Conservation (phyloP, 2,888 invertebrate genomes). For the Coelopa pilipes region DNA sequence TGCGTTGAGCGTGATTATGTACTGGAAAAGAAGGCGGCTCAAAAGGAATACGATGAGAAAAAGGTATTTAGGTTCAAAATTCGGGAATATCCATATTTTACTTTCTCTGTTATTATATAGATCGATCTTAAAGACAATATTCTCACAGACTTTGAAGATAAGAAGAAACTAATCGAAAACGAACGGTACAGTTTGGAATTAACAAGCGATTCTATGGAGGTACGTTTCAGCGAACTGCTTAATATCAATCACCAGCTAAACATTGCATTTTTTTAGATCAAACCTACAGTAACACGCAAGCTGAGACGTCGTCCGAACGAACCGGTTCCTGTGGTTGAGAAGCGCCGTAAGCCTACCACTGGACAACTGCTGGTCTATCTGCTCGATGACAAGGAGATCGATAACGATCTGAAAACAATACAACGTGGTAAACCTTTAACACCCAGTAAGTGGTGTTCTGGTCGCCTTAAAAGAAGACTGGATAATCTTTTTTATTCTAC, state of each 20-base stretch:
- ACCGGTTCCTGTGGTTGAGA: conserved; percentile 87
- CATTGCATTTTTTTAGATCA: conserved; percentile 71
- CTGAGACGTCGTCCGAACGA: conserved; percentile 92
- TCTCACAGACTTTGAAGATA: conserved; percentile 92
- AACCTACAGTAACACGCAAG: conserved; percentile 95
- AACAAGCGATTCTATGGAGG: conserved; percentile 88
- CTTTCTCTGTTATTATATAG: conserved; percentile 39
- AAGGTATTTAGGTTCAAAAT: conserved; percentile 71
- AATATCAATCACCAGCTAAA: background rate
- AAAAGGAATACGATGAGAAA: conserved; percentile 94
- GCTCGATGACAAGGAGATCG: conserved; percentile 89
- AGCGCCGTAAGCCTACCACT: conserved; percentile 84
- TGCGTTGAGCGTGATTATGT: conserved; percentile 89
- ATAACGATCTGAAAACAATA: conserved; percentile 85
- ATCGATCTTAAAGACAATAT: conserved; percentile 87
- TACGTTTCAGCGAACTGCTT: conserved; percentile 52
- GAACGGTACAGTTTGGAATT: conserved; percentile 90
- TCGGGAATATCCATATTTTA: background rate
- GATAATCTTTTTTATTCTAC: background rate
- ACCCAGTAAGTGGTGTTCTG: conserved; percentile 61
- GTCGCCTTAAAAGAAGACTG: too few species aligned
- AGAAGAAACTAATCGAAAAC: conserved; percentile 86
- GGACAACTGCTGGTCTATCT: conserved; percentile 88
- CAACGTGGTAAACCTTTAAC: conserved; percentile 71
- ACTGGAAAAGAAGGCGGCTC: conserved; percentile 87